Percentiles rank a stretch among this genome's conserved stretches.
phyloP scores from a whole-genome alignment of 2,888 invertebrate species.

The Buathra laborator region DNA sequence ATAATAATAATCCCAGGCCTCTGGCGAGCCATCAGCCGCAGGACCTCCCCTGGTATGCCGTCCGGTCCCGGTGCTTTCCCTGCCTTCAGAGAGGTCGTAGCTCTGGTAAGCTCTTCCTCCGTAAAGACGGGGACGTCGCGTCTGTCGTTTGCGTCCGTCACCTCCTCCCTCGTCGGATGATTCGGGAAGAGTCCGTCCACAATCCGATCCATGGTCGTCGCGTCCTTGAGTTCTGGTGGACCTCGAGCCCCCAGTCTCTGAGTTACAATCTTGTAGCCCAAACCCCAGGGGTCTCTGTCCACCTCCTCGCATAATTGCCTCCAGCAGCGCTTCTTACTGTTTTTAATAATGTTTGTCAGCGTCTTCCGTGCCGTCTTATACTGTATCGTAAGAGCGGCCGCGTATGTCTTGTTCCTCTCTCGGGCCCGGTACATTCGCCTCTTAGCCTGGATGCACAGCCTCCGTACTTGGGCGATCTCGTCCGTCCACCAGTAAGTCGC shows the following conservation, averaged over 20 bases:
- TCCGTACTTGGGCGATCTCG: conserved; percentile 67
- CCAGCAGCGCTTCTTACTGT: conserved; percentile 69
- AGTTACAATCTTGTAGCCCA: conserved; percentile 70
- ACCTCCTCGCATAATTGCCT: conserved; percentile 69
- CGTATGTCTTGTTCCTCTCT: conserved; percentile 3
- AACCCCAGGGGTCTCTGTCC: conserved; percentile 69
- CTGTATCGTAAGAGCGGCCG: conserved; percentile 3
- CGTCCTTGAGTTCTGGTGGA: conserved; percentile 44
- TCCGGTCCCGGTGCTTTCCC: conserved; percentile 29
- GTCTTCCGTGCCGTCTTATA: conserved; percentile 44
- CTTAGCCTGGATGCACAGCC: conserved; percentile 36
- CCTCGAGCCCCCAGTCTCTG: conserved; percentile 32
- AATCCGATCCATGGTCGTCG: conserved; percentile 17
- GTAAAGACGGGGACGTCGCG: conserved; percentile 19
- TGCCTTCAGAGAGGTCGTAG: background rate
- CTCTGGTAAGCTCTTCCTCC: conserved; percentile 42
- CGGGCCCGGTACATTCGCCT: conserved; percentile 44
- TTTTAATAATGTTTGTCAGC: conserved; percentile 35
- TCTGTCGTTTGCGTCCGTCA: conserved; percentile 2
- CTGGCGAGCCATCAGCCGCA: conserved; percentile 42
- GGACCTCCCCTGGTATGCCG: conserved; percentile 49
- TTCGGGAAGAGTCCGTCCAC: conserved; percentile 57
- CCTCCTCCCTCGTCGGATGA: conserved; percentile 30
- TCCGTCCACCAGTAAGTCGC: conserved; percentile 71
- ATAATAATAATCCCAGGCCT: no score